A percentile compares a stretch with the other conserved stretches of the same genome.
Evolutionary conservation across 2,888 invertebrate species (phyloP).

Genomic region (Alviniconcha strummeri): DNA sequence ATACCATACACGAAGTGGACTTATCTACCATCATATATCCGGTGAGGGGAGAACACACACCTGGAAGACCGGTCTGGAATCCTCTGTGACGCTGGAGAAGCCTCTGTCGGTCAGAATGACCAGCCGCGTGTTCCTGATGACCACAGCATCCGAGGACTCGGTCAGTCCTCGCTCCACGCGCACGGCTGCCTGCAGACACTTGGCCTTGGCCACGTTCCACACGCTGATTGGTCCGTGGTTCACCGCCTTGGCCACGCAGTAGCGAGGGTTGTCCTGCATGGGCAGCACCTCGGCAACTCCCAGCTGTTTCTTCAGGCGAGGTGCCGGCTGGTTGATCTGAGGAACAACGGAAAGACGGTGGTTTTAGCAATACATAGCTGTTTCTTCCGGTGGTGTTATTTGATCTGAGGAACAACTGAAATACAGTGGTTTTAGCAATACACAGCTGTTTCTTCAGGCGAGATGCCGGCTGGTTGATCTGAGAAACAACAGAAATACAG

Average conservation of each 20-base stretch:
- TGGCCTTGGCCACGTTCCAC: slow-evolving; percentile 68
- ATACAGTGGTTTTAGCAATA: slow-evolving; percentile 39
- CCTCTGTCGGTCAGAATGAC: slow-evolving; percentile 68
- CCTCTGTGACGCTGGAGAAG: slow-evolving; percentile 57
- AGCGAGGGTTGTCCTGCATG: slow-evolving; percentile 64
- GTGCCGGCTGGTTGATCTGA: slow-evolving; percentile 61
- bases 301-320: slow-evolving; percentile 60
- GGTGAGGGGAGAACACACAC: neutral
- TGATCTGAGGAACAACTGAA: no score
- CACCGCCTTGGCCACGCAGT: slow-evolving; percentile 65
- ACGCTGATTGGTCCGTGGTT: slow-evolving; percentile 68
- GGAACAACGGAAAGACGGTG: neutral
- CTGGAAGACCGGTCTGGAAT: slow-evolving; percentile 62
- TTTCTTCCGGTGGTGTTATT: no score
- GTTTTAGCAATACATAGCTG: no score
- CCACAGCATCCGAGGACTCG: slow-evolving; percentile 64
- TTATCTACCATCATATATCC: no score
- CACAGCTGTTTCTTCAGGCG: slow-evolving; percentile 63
- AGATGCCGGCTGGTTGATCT: slow-evolving; percentile 63
- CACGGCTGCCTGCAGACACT: slow-evolving; percentile 60
- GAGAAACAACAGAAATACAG: neutral
- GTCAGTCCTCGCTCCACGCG: slow-evolving; percentile 65
- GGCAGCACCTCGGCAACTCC: slow-evolving; percentile 64
- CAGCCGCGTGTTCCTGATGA: slow-evolving; percentile 63
- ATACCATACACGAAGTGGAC: no score